phyloP scores from a whole-genome alignment of 2,113 vertebrate genomes.

The Nematolebias whitei region DNA sequence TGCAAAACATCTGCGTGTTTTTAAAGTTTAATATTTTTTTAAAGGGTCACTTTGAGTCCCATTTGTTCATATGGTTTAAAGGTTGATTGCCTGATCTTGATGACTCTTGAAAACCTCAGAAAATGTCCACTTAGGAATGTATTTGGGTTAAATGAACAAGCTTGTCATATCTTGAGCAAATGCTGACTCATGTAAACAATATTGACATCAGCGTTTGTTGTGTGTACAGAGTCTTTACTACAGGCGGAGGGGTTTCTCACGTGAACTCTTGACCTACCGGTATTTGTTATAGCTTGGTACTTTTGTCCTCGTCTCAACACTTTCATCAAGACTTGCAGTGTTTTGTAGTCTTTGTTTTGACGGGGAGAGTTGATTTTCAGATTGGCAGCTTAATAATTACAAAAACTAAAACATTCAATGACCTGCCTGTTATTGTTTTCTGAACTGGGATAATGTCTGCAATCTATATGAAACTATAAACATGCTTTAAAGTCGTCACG shows the following conservation, averaged over 20 bases:
- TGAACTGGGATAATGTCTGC: too few species aligned
- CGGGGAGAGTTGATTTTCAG: too few species aligned
- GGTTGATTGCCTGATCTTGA: neutral
- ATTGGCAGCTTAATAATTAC: too few species aligned
- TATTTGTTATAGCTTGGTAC: neutral
- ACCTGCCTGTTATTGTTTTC: too few species aligned
- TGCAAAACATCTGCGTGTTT: slow-evolving; percentile 5
- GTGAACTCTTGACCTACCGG: neutral
- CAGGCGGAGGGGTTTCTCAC: neutral
- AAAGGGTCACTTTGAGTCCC: neutral
- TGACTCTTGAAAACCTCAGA: neutral
- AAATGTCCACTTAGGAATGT: neutral
- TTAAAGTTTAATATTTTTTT: neutral
- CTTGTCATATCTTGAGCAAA: neutral
- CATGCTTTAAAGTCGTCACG: too few species aligned
- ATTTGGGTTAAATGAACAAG: neutral
- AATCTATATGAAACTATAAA: too few species aligned
- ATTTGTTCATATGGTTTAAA: neutral
- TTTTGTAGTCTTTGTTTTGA: too few species aligned
- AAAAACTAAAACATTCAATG: too few species aligned
- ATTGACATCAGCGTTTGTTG: neutral
- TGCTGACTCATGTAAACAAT: neutral
- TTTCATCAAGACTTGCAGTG: too few species aligned
- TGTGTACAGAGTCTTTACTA: neutral
- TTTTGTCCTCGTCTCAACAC: too few species aligned